Evolutionary conservation across 2,888 invertebrate genomes (phyloP).

Genomic region (Lapara coniferarum): DNA sequence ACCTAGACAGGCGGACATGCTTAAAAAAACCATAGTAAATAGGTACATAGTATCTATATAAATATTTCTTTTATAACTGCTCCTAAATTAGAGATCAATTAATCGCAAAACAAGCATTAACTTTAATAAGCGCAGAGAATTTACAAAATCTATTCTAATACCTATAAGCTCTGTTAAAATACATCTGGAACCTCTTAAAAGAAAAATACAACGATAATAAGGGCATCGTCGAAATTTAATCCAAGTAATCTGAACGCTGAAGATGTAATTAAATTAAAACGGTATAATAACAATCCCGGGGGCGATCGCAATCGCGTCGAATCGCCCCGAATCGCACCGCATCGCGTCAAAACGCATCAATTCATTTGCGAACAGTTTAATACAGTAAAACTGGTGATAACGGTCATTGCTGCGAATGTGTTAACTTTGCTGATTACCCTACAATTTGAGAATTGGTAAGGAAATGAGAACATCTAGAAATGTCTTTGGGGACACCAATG

Average conservation of each 20-base stretch:
- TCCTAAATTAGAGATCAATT: background rate
- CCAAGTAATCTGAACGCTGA: constrained; percentile 23
- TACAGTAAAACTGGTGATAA: constrained; percentile 12
- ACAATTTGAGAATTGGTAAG: too few relatives aligned
- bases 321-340: background rate
- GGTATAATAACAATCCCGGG: constrained; percentile 14
- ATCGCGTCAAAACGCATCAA: background rate
- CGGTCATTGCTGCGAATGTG: constrained; percentile 7
- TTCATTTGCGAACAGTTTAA: constrained; percentile 14
- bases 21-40: too few relatives aligned
- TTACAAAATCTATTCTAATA: background rate
- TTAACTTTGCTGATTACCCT: constrained; percentile 8
- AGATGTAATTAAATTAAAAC: constrained; percentile 19
- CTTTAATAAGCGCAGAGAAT: background rate
- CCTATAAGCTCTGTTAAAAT: background rate
- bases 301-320: background rate
- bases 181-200: background rate
- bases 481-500: too few relatives aligned
- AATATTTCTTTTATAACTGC: background rate
- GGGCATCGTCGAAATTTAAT: constrained; percentile 9
- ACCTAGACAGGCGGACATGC: too few relatives aligned
- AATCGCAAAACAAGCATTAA: background rate
- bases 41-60: too few relatives aligned
- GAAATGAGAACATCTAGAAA: too few relatives aligned
- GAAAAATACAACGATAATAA: constrained; percentile 14